A percentile compares a stretch with the other conserved stretches of the same genome.
These are phyloP conservation scores for Parnassius smintheus DNA, from an alignment of 2,888 invertebrate genomes.

Conservation along the genomic window DNA sequence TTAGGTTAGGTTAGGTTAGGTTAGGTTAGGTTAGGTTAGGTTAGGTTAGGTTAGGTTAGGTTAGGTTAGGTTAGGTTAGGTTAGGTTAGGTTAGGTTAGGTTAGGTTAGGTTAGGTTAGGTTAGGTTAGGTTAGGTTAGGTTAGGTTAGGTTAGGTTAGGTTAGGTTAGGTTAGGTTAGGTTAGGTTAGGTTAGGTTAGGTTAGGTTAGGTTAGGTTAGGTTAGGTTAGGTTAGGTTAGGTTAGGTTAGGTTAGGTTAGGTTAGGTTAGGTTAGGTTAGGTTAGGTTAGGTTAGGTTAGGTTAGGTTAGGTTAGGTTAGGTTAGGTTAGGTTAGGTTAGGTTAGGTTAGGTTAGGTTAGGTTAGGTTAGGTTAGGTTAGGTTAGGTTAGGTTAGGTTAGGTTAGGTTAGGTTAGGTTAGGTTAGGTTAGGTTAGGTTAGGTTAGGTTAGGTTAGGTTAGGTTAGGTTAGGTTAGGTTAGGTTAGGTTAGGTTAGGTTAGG, in stretches of 20 bases:
- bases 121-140: conserved; percentile 1
- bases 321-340: conserved; percentile 1
- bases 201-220: conserved; percentile 1
- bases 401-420: conserved; percentile 1
- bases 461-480: conserved; percentile 1
- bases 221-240: conserved; percentile 1
- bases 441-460: conserved; percentile 1
- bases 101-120: conserved; percentile 1
- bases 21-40: conserved; percentile 1
- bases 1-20: conserved; percentile 1
- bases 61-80: conserved; percentile 1
- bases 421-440: conserved; percentile 1
- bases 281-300: conserved; percentile 1
- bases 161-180: conserved; percentile 1
- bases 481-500: conserved; percentile 1
- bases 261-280: conserved; percentile 1
- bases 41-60: conserved; percentile 1
- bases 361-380: conserved; percentile 1
- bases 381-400: conserved; percentile 1
- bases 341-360: conserved; percentile 1
- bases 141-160: conserved; percentile 1
- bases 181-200: conserved; percentile 1
- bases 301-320: conserved; percentile 1
- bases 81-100: conserved; percentile 1
- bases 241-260: conserved; percentile 1